These are phyloP conservation scores for Lochmaea capreae DNA, from an alignment of 2,888 invertebrate species.

Conservation along the genomic window DNA sequence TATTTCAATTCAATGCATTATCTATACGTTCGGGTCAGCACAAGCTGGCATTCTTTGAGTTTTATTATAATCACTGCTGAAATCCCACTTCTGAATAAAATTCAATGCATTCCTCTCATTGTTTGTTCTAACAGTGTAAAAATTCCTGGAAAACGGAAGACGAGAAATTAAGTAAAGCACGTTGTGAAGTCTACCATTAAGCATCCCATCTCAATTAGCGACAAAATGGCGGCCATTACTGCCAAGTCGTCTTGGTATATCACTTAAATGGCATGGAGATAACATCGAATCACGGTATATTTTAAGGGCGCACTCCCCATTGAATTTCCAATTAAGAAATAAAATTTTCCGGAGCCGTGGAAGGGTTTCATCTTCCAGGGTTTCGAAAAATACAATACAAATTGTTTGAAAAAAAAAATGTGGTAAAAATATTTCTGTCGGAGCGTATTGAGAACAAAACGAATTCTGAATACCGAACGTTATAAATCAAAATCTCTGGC, in stretches of 20 bases:
- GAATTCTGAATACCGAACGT: background rate
- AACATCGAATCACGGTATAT: conserved; percentile 57
- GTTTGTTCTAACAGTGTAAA: conserved; percentile 39
- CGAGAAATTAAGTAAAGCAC: conserved; percentile 47
- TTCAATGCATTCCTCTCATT: background rate
- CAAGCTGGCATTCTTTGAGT: too few relatives aligned
- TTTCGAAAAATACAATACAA: background rate
- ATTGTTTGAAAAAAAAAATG: too few relatives aligned
- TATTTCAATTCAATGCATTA: too few relatives aligned
- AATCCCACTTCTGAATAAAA: background rate
- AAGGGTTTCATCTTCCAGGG: background rate
- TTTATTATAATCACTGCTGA: background rate
- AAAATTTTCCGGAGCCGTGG: conserved; percentile 17
- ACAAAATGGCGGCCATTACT: conserved; percentile 59
- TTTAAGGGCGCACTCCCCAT: conserved; percentile 59
- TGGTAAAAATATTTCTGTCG: too few relatives aligned
- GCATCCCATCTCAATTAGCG: conserved; percentile 63
- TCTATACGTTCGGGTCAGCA: too few relatives aligned
- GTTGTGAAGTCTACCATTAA: conserved; percentile 57
- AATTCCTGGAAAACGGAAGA: conserved; percentile 18
- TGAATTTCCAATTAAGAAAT: conserved; percentile 62
- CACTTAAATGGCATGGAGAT: conserved; percentile 56
- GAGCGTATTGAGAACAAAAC: background rate
- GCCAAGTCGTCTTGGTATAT: conserved; percentile 59
- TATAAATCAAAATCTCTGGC: conserved; percentile 45